Conservation (phyloP, 2,113 vertebrate species). For the Diphyllodes magnificus region DNA sequence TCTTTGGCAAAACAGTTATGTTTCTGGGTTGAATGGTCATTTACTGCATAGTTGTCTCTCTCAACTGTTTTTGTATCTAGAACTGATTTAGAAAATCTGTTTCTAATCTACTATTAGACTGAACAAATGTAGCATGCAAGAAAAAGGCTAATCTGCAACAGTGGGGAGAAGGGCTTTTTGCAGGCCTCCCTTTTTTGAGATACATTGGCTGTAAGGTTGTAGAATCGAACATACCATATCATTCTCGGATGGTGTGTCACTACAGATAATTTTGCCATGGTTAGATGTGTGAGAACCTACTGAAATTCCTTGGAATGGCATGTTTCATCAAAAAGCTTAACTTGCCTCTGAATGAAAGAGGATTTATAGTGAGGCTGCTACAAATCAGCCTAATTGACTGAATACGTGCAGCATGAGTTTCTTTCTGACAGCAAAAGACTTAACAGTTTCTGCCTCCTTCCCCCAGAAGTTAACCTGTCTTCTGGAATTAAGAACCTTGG, state of each 20-base stretch:
- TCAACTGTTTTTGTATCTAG: background rate
- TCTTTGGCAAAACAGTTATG: background rate
- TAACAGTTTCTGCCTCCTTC: background rate
- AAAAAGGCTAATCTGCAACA: background rate
- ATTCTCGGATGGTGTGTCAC: background rate
- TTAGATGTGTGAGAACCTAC: background rate
- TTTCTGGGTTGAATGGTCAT: background rate
- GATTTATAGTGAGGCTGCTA: background rate
- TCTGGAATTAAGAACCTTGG: background rate
- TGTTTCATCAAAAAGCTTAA: slow-evolving; percentile 19
- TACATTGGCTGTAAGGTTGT: background rate
- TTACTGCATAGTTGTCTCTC: background rate
- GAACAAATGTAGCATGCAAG: background rate
- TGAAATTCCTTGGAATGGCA: background rate
- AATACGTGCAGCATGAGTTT: background rate
- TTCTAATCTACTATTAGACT: background rate
- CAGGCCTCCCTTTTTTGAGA: background rate
- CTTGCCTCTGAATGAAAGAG: background rate
- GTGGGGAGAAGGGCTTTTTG: background rate
- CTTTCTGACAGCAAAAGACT: background rate
- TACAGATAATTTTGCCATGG: background rate
- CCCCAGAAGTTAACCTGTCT: background rate
- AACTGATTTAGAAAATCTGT: background rate
- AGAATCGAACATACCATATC: background rate
- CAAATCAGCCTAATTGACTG: slow-evolving; percentile 31